Evolutionary conservation across 2,888 invertebrate genomes (phyloP), one percentile per base, ranked within the genome.

Genomic region (Epistrophe grossulariae): DNA sequence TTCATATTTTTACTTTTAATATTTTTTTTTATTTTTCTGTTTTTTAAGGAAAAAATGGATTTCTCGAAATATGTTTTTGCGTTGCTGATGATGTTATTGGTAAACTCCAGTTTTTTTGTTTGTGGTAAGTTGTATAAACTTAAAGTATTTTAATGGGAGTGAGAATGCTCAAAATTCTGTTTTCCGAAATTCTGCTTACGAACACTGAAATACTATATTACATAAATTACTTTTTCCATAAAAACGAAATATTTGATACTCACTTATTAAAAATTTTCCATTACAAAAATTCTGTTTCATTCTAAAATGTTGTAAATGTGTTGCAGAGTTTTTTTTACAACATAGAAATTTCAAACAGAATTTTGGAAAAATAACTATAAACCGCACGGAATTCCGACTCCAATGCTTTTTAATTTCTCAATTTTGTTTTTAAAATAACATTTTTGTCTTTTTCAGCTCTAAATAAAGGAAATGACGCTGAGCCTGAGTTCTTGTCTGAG

Each of bases 401-500:
- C 24, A 2, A 2, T 24, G 3, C 24, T 24, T 24, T 24, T 24
- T 9, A 2, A 6, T 2, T 45, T 2, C 1, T 43, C 13, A 11
- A 38, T 43, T 43, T 43, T n/a, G 5, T 8, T 8, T 6, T 45
- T n/a, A 45, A n/a, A 4, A n/a, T 45, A n/a, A 43, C 7, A 6
- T 5, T n/a, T n/a, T 45, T 48, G 17, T 48, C 10, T 17, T 31
- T 64, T 68, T 68, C 93, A 96, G 96, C 96, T 93, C 96, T 96
- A 93, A 95, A 95, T 93, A 95, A 95, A 88, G 94, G 94, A 89
- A 90, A 94, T 94, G 92, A 94, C 95, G 90, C 92, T 93, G 95
- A 95, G 90, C 98, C 98, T 6, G 96, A 96, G 92, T 98, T 98
- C 93, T 94, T 97, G 90, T 96, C 96, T 89, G 96, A 96, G 77